Evolutionary conservation across 2,113 vertebrate species (phyloP), one percentile per base, ranked within the genome.

Genomic region (Dicrurus megarhynchus): DNA sequence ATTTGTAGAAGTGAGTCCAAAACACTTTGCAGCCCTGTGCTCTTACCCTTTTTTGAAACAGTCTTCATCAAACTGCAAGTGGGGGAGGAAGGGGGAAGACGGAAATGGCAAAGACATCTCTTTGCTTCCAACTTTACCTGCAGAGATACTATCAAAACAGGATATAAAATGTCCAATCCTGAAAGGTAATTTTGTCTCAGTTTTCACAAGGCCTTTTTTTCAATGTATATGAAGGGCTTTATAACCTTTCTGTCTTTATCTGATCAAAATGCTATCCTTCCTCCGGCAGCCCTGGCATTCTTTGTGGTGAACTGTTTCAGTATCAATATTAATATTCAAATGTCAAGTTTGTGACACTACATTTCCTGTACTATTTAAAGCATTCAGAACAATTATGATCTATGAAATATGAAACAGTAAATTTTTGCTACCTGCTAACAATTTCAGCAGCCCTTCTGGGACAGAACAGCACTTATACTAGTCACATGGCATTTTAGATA

Each of bases 281-380:
- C 42, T 92, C 78, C 78, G 95, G 86, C 79, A 63, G 53, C 55
- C 94, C 81, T 81, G 96, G 92, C 94, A 97, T 97, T 97, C 94
- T 98, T 68, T 98, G 97, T 89, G 97, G 97, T 96, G 81, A 97
- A 94, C 95, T 97, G 95, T 97, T 97, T 98, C 98, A 73, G 97
- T 98, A 98, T 97, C 97, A 97, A 80, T 98, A 97, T 98, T 97
- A 96, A 98, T 96, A 98, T 22, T 95, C 90, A 98, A 98, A 98
- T 98, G 98, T 98, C 98, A 98, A 97, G 96, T 95, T 92, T 95
- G 96, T 96, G 97, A 98, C 92, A 97, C 91, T 96, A 97, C 92
- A 93, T 96, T 98, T 98, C 97, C 98, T 97, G 97, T 80, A 92
- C 95, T 97, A 97, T 97, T 97, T 98, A 92, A 98, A 96, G 85